Conservation (phyloP, 2,888 invertebrate genomes). For the Archips xylosteana region DNA sequence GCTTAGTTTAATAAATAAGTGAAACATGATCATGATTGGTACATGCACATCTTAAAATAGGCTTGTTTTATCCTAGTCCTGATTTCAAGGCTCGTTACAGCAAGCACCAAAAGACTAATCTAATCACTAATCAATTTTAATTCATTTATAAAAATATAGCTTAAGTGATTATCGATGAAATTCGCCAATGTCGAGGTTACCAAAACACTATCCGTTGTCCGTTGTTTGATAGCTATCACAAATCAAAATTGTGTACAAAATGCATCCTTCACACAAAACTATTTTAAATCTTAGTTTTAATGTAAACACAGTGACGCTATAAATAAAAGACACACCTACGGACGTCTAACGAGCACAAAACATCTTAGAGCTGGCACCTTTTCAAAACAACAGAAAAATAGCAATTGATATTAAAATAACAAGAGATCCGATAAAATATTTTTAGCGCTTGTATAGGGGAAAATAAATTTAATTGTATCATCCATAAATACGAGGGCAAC, state of each 20-base stretch:
- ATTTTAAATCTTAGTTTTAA: neutral
- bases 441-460: neutral
- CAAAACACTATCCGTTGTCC: too few species aligned
- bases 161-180: too few species aligned
- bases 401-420: constrained; percentile 9
- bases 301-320: constrained; percentile 13
- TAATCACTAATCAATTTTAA: too few species aligned
- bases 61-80: too few species aligned
- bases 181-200: too few species aligned
- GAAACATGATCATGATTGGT: too few species aligned
- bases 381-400: constrained; percentile 34
- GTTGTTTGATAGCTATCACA: neutral
- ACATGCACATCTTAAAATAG: too few species aligned
- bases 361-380: constrained; percentile 31
- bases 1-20: too few species aligned
- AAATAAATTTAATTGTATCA: neutral
- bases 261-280: neutral
- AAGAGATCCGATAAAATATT: constrained; percentile 9
- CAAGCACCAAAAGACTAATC: too few species aligned
- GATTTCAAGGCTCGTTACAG: too few species aligned
- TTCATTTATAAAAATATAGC: too few species aligned
- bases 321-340: constrained; percentile 21
- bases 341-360: constrained; percentile 20
- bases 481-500: neutral
- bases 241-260: neutral